Evolutionary conservation across 2,888 invertebrate species (phyloP), one percentile per base, ranked within the genome.

Genomic region (Yponomeuta cagnagella): DNA sequence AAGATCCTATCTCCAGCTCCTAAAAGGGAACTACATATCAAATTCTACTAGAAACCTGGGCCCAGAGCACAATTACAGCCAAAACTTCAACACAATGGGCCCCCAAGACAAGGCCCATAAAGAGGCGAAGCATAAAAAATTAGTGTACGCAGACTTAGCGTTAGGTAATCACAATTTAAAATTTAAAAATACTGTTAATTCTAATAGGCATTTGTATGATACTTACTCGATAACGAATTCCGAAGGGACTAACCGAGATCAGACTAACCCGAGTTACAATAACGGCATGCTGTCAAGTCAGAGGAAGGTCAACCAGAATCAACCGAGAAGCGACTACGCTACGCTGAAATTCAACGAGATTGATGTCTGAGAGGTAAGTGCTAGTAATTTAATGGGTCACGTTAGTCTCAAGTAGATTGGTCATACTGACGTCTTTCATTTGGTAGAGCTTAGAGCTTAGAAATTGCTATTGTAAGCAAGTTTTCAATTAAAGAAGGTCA

Each of bases 121-220:
- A 48, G 71, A 72, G 10, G n/a, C 71, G 77, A 92, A 84, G 77
- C 89, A 90, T 83, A 93, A 92, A 85, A 92, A 91, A 77, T 81
- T 93, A 86, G 92, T 93, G 70, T 93, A 93, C 77, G 93, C 93
- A 75, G 93, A 93, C 79, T 82, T 93, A 88, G 93, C 93, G 63
- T 86, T 93, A 88, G 92, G 91, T 79, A 93, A 93, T 80, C 93
- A 93, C 87, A 93, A 93, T 84, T 82, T 93, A 85, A 93, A 93
- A 79, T 93, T 93, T 88, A 93, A 93, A 81, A 93, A 93, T 82
- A 93, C 93, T 77, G 93, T 93, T 85, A 93, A 93, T 88, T 93
- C 93, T 74, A 93, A 93, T 87, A 89, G 92, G 83, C 93, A 92
- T 78, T 86, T 93, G 80, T 93, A 92, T 81, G 92, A 90, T 79